Base-by-base conservation (phyloP, 2,797 vertebrate genomes). In the Ibycter americanus region DNA sequence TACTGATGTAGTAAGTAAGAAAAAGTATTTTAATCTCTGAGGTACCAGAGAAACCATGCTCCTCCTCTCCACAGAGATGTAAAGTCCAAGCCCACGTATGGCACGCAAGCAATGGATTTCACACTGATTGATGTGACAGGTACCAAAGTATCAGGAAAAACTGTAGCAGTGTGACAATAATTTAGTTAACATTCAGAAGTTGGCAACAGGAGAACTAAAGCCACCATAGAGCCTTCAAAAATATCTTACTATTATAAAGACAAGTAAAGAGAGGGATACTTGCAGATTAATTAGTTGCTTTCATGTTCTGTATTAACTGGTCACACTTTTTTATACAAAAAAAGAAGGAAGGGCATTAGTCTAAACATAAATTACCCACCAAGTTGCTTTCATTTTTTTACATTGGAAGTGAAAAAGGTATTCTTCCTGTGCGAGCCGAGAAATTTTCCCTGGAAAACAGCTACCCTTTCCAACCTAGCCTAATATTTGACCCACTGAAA, bases 71-170 rank as follows among this genome's bases (percentile, higher is more conserved):
- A 74, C n/a, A 38, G 58, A 56, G 23, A 42, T 1, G 1, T 19
- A 15, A 59, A 79, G 17, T 32, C n/a, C 73, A 61, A 6, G 8
- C 42, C 16, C 31, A 40, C 1, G 0, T 8, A 26, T 3, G 4
- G 21, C 19, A 25, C 4, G 2, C 31, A 62, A 62, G 15, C 31
- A 70, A 32, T 8, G 17, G 26, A 29, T 61, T 76, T 52, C 52
- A 27, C 16, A 27, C 15, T 62, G 29, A 29, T 80, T 46, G n/a
- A 38, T 23, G 11, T 47, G 36, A 44, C 7, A 56, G 49, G 25
- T 32, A 47, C n/a, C 21, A 72, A 83, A 84, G 31, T 26, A 71
- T 56, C n/a, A 62, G 20, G n/a, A 67, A 80, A 83, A 71, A 17
- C 22, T 46, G 32, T 36, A 71, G 17, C n/a, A 76, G 47, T 31